These are phyloP conservation scores for Orestias chungarensis DNA, from an alignment of 2,797 vertebrate genomes.

Conservation along the genomic window DNA sequence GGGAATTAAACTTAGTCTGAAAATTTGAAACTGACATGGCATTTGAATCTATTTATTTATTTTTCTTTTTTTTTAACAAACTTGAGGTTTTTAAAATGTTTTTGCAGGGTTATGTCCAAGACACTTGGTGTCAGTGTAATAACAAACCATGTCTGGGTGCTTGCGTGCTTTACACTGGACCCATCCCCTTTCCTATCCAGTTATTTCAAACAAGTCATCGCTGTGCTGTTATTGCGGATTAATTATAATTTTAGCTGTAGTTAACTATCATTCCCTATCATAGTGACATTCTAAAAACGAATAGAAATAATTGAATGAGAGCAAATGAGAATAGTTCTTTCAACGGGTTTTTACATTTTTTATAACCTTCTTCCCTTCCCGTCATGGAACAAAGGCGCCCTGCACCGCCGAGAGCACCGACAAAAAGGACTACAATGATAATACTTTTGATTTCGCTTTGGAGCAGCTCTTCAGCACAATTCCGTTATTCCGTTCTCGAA, in stretches of 20 bases:
- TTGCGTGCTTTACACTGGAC: background rate
- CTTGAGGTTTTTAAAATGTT: background rate
- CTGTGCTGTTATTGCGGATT: background rate
- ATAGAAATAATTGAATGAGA: background rate
- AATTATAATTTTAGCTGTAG: background rate
- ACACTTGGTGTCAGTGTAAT: conserved; percentile 52
- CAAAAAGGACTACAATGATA: conserved; percentile 1
- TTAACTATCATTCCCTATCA: background rate
- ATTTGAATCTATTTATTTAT: background rate
- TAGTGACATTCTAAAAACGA: background rate
- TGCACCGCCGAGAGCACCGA: conserved; percentile 8
- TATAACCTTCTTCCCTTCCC: background rate
- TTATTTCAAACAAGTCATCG: background rate
- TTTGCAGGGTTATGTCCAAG: background rate
- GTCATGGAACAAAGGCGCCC: conserved; percentile 61
- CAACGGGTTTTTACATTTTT: background rate
- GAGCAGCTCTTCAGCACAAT: conserved; percentile 57
- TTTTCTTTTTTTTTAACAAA: background rate
- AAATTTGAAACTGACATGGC: background rate
- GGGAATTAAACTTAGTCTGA: background rate
- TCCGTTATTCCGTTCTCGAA: conserved; percentile 75
- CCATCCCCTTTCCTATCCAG: conserved; percentile 16
- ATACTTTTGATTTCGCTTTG: conserved; percentile 10
- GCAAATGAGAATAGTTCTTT: background rate
- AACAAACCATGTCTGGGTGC: conserved; percentile 9